Evolutionary conservation across 2,113 vertebrate species (phyloP), one percentile per base, ranked within the genome.

Genomic region (Eupsittula cactorum): DNA sequence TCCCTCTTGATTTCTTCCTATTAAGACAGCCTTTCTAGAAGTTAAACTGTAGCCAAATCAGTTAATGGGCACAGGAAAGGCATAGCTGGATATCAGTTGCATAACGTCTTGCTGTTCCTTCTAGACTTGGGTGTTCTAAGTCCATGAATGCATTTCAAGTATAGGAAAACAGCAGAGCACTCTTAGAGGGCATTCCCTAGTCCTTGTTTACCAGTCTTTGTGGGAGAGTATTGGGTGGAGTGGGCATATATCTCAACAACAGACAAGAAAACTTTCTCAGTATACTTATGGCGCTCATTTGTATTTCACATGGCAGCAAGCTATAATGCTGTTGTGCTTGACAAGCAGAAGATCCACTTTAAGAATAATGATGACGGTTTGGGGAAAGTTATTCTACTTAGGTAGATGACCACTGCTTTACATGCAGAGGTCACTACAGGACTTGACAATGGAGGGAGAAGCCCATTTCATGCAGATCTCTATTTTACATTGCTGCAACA

Each of bases 211-310:
- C 27, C 57, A 46, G 10, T 41, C 42, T 82, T 69, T 62, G 24
- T 1, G 13, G 21, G 4, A 77, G 2, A 4, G 3, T 24, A 3
- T 33, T 77, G 12, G 7, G 4, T 4, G 13, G 1, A 2, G 12
- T 82, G 44, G 33, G 57, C 33, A 65, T 57, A 74, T 82, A 6
- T 42, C 19, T 12, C 21, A 77, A 8, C 7, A 55, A 24, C 1
- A 13, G 10, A 39, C 11, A 75, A 62, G 13, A 46, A 77, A 67
- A 12, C 5, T 92, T 81, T 44, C 13, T 65, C 9, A 1, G 28
- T 60, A 25, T 44, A 62, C 11, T 57, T 68, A 29, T 70, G 23
- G 27, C 70, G 44, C 10, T 39, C 13, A 10, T 42, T 53, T 71
- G 35, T 60, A 29, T 92, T 87, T 87, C 28, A 79, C 78, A 60